A percentile compares a stretch with the other conserved stretches of the same genome.
Conservation (phyloP, 2,113 vertebrate species). For the Geococcyx californianus region DNA sequence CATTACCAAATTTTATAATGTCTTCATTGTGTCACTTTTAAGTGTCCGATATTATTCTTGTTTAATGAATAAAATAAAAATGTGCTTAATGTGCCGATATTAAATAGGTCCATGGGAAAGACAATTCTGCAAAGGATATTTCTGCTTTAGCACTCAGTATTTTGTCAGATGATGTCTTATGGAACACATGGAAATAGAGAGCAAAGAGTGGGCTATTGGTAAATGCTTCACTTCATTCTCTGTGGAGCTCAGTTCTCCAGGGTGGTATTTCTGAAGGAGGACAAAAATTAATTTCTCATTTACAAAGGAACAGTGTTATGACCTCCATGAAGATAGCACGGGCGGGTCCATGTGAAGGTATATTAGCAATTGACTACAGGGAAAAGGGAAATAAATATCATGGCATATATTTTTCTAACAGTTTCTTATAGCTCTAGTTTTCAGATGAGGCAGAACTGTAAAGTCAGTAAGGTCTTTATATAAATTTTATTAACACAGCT, state of each 20-base stretch:
- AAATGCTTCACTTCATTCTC: neutral
- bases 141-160: neutral
- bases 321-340: neutral
- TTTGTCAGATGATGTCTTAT: neutral
- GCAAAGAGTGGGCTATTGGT: neutral
- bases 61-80: conserved; percentile 50
- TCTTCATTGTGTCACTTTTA: conserved; percentile 18
- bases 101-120: neutral
- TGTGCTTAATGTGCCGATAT: neutral
- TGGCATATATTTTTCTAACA: neutral
- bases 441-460: neutral
- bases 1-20: conserved; percentile 9
- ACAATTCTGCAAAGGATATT: neutral
- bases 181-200: neutral
- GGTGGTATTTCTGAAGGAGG: neutral
- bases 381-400: neutral
- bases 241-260: neutral
- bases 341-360: accelerated
- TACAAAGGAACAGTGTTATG: neutral
- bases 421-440: neutral
- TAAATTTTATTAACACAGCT: neutral
- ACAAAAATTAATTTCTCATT: neutral
- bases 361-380: neutral
- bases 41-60: conserved; percentile 8
- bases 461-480: neutral